Conservation (phyloP, 2,888 invertebrate genomes). For the Harpalus rufipes region DNA sequence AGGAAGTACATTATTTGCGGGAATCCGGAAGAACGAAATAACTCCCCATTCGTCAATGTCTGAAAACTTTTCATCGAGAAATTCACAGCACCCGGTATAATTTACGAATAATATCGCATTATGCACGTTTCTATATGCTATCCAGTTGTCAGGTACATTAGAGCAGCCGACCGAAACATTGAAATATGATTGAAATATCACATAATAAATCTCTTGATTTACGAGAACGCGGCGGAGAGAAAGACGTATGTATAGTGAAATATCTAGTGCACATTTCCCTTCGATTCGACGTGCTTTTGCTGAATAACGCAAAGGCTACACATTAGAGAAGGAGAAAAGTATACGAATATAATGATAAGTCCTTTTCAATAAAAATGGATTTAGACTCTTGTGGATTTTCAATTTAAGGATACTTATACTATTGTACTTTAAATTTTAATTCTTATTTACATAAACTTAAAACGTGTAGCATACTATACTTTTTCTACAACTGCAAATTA, state of each 20-base stretch:
- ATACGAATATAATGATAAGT: no score
- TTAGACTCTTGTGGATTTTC: no score
- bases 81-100: slow-evolving; percentile 8
- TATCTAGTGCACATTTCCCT: slow-evolving; percentile 36
- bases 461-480: no score
- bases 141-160: slow-evolving; percentile 55
- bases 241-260: not conserved
- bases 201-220: slow-evolving; percentile 47
- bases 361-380: no score
- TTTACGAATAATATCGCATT: slow-evolving; percentile 46
- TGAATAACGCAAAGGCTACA: not conserved
- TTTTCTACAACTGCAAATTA: no score
- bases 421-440: no score
- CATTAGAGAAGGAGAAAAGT: no score
- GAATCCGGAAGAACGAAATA: not conserved
- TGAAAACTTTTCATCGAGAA: slow-evolving; percentile 13
- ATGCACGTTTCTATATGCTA: slow-evolving; percentile 37
- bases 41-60: not conserved
- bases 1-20: no score
- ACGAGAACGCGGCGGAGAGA: slow-evolving; percentile 1
- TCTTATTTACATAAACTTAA: no score
- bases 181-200: slow-evolving; percentile 62
- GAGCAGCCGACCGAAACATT: slow-evolving; percentile 59
- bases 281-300: slow-evolving; percentile 4
- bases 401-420: no score